A percentile compares a stretch with the other conserved stretches of the same genome.
These are phyloP conservation scores for Zaprionus taronus DNA, from an alignment of 1,140 invertebrate genomes.

Conservation along the genomic window DNA sequence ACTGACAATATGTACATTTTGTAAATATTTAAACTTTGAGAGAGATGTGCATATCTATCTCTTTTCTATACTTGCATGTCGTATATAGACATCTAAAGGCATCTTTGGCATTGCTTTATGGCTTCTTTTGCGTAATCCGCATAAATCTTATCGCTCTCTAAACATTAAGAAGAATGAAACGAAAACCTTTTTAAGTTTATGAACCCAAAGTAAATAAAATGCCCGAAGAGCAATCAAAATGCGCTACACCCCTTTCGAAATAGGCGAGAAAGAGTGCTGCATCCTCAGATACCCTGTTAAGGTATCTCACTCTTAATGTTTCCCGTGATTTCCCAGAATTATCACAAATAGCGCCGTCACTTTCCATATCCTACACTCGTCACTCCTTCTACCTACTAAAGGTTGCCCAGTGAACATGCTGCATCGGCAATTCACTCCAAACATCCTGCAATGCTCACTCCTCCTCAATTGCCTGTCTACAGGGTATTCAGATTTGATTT, in stretches of 20 bases:
- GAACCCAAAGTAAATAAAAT: conserved; percentile 29
- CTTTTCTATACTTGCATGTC: too few species aligned
- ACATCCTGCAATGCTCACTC: too few species aligned
- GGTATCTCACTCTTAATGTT: background rate
- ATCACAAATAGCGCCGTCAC: background rate
- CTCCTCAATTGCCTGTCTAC: background rate
- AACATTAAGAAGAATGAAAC: conserved; percentile 3
- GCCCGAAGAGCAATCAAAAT: conserved; percentile 38
- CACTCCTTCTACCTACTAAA: background rate
- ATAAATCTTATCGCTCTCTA: conserved; percentile 19
- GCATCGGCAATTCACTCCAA: background rate
- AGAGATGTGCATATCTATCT: too few species aligned
- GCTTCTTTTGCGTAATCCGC: conserved; percentile 11
- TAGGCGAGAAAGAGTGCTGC: background rate
- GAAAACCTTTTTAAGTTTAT: conserved; percentile 19
- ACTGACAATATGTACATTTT: background rate
- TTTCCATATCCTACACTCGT: background rate
- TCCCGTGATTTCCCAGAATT: background rate
- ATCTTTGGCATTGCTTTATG: background rate
- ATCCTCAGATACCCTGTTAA: background rate
- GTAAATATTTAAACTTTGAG: background rate
- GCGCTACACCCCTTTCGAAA: background rate
- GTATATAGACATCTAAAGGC: background rate
- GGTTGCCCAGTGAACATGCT: background rate
- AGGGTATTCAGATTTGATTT: conserved; percentile 5